phyloP scores from a whole-genome alignment of 2,797 vertebrate species.

The Champsocephalus gunnari region DNA sequence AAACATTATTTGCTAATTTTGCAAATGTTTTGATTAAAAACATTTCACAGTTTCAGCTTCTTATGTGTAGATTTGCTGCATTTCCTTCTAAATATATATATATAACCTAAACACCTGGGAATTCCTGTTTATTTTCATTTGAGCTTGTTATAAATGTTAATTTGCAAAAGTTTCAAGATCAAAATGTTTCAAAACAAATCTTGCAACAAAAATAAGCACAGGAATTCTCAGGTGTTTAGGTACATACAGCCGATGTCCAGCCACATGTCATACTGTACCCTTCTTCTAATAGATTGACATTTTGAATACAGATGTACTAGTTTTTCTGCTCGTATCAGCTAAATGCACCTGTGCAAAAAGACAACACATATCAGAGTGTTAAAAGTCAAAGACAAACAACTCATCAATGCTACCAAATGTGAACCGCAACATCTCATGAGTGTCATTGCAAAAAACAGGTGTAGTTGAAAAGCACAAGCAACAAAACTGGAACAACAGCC shows the following conservation, averaged over 20 bases:
- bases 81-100: no score
- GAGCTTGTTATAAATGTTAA: no score
- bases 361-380: background rate
- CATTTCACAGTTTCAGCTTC: no score
- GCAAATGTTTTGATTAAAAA: no score
- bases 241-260: no score
- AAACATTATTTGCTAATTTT: no score
- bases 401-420: background rate
- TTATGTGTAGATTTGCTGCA: no score
- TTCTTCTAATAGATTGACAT: background rate
- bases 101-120: no score
- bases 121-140: no score
- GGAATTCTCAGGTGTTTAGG: background rate
- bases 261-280: background rate
- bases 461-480: background rate
- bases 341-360: background rate
- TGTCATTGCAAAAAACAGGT: background rate
- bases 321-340: background rate
- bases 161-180: no score
- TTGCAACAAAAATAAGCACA: background rate
- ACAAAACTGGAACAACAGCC: rapidly evolving
- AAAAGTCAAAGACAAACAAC: background rate
- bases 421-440: background rate
- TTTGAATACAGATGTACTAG: background rate
- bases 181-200: no score